Conservation (phyloP, 2,113 vertebrate species). For the Pica pica region DNA sequence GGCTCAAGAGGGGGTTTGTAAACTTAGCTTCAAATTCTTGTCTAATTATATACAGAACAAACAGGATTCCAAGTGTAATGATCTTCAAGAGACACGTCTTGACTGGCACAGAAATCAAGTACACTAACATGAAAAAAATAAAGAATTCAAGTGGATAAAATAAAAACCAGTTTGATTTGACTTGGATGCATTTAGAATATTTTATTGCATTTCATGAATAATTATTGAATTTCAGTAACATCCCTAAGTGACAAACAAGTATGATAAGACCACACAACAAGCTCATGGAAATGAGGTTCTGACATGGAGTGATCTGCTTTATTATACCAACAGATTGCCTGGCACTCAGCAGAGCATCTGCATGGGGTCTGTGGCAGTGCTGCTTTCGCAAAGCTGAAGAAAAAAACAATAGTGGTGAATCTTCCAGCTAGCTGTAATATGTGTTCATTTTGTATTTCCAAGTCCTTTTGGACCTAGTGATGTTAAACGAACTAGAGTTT, state of each 20-base stretch:
- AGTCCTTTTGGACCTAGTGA: neutral
- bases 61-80: neutral
- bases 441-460: neutral
- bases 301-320: neutral
- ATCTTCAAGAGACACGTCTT: neutral
- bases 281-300: neutral
- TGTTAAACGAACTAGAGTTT: neutral
- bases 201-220: neutral
- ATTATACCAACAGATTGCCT: neutral
- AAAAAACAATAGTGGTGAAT: neutral
- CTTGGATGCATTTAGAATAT: neutral
- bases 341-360: neutral
- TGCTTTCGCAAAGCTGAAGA: neutral
- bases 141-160: neutral
- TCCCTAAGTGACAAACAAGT: neutral
- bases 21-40: neutral
- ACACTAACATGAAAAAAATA: neutral
- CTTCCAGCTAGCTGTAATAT: neutral
- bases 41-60: neutral
- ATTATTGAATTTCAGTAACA: neutral
- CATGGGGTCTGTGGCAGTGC: neutral
- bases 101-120: neutral
- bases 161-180: neutral
- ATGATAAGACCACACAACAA: neutral
- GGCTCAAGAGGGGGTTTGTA: neutral